These are phyloP conservation scores for Morus bassanus DNA, from an alignment of 2,797 vertebrate genomes.

Conservation along the genomic window DNA sequence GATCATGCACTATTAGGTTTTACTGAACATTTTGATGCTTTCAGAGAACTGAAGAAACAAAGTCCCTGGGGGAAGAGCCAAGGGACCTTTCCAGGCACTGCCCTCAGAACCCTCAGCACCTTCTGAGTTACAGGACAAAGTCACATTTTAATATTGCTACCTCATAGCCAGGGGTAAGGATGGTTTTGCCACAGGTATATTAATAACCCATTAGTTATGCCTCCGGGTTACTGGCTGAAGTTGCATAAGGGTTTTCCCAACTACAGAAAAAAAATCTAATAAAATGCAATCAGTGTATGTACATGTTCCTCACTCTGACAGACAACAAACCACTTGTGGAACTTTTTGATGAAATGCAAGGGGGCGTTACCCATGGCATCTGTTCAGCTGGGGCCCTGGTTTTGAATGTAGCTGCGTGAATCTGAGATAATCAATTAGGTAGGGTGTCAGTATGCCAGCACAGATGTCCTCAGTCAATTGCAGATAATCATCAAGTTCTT, in stretches of 20 bases:
- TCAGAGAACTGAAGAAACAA: neutral
- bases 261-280: neutral
- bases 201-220: neutral
- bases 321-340: conserved; percentile 46
- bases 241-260: neutral
- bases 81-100: neutral
- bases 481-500: conserved; percentile 59
- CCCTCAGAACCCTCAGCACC: neutral
- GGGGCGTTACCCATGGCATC: conserved; percentile 38
- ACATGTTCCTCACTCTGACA: neutral
- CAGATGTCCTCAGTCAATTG: conserved; percentile 68
- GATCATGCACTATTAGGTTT: neutral
- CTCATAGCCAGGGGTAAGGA: neutral
- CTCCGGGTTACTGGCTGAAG: neutral
- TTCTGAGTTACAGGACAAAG: neutral
- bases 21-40: neutral
- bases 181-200: neutral
- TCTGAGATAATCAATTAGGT: conserved; percentile 59
- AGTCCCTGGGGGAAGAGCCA: accelerated
- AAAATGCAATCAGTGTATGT: neutral
- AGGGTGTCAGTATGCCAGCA: conserved; percentile 61
- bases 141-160: accelerated
- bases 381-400: conserved; percentile 54
- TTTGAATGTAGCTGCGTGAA: conserved; percentile 17
- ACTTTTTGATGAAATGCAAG: neutral